A percentile compares a stretch with the other conserved stretches of the same genome.
Conservation (phyloP, 2,797 vertebrate species). For the Pangasius sanitwongsei region DNA sequence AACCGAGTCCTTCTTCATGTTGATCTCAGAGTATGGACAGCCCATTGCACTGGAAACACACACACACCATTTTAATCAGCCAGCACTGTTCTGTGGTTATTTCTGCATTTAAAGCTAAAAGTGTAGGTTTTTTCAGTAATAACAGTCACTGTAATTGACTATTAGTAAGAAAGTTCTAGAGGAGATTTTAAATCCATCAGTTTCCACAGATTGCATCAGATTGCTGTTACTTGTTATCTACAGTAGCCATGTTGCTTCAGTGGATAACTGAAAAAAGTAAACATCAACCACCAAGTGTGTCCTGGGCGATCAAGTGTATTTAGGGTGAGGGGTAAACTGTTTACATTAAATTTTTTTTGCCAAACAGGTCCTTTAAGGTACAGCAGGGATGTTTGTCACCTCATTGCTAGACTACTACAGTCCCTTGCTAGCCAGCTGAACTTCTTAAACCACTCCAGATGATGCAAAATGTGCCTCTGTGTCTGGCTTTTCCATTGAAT, state of each 20-base stretch:
- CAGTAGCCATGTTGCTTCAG: background rate
- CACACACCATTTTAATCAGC: background rate
- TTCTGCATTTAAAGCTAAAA: background rate
- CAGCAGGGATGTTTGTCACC: background rate
- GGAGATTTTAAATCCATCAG: background rate
- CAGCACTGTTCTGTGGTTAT: background rate
- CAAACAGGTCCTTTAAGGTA: background rate
- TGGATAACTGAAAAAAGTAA: background rate
- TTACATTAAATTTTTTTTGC: background rate
- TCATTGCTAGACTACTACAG: background rate
- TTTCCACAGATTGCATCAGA: slow-evolving; percentile 7
- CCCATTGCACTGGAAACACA: slow-evolving; percentile 72
- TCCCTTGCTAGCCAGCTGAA: background rate
- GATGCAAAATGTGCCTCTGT: background rate
- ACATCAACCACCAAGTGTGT: background rate
- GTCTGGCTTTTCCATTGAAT: background rate
- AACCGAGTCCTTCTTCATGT: slow-evolving; percentile 80
- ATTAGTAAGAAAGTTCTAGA: background rate
- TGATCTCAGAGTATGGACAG: slow-evolving; percentile 84
- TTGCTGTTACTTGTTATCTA: background rate
- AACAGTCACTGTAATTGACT: too few species aligned
- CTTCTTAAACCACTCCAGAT: background rate
- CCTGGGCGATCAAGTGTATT: background rate
- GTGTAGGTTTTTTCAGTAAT: background rate
- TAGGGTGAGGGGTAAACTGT: background rate